phyloP scores from a whole-genome alignment of 2,888 invertebrate species.

The Kryphioiulus occultus region DNA sequence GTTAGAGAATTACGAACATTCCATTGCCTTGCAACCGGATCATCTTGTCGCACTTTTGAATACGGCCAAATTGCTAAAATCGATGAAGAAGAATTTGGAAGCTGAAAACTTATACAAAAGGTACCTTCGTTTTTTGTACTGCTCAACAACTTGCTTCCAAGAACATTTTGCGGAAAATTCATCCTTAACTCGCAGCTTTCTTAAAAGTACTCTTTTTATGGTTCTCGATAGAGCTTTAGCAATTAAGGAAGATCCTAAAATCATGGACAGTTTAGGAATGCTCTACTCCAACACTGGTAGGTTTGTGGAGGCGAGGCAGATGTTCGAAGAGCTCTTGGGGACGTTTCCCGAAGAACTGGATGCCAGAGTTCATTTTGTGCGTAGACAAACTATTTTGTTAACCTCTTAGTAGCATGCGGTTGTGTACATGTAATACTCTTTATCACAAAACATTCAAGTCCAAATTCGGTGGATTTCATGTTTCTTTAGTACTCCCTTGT shows the following conservation, averaged over 20 bases:
- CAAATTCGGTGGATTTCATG: too few relatives aligned
- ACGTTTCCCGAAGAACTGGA: constrained; percentile 53
- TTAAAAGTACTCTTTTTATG: too few relatives aligned
- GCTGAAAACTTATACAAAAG: constrained; percentile 53
- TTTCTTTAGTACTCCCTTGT: too few relatives aligned
- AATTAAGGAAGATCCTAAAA: constrained; percentile 53
- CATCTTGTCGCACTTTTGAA: constrained; percentile 77
- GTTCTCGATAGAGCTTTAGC: constrained; percentile 52
- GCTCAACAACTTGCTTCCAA: too few relatives aligned
- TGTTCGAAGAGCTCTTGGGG: constrained; percentile 47
- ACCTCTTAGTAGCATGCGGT: too few relatives aligned
- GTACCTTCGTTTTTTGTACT: constrained; percentile 33
- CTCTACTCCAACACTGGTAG: constrained; percentile 53
- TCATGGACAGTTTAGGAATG: constrained; percentile 53
- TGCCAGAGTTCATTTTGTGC: constrained; percentile 54
- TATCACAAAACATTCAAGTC: too few relatives aligned
- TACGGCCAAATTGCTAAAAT: constrained; percentile 63
- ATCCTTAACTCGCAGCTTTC: background rate
- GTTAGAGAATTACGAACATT: constrained; percentile 68
- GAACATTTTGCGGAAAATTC: background rate
- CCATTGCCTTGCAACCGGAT: constrained; percentile 73
- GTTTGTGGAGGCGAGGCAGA: constrained; percentile 52
- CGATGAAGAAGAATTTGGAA: constrained; percentile 51
- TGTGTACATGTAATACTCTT: background rate
- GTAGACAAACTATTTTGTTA: too few relatives aligned